Percentiles rank a stretch among this genome's conserved stretches.
Conservation (phyloP, 2,888 invertebrate genomes). For the Scaptomyza tumidula region DNA sequence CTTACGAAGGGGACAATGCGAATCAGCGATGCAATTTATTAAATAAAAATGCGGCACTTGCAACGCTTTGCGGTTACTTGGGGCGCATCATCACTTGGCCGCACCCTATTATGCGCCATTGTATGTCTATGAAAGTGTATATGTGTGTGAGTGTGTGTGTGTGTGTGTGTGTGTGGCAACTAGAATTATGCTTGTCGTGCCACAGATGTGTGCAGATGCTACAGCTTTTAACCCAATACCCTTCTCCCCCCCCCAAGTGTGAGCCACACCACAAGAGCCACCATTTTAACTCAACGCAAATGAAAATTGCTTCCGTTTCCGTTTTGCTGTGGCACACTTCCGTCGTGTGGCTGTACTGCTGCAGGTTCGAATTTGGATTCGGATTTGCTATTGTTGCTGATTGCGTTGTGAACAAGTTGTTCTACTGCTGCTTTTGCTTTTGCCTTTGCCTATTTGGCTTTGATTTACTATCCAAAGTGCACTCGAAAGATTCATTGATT, state of each 20-base stretch:
- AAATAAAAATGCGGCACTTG: conserved; percentile 70
- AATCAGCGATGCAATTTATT: conserved; percentile 63
- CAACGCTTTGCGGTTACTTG: conserved; percentile 68
- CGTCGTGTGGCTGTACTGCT: conserved; percentile 52
- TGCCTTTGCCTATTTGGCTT: conserved; percentile 23
- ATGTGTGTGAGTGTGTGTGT: not conserved
- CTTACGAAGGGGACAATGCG: conserved; percentile 31
- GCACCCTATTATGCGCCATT: conserved; percentile 37
- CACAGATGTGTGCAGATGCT: conserved; percentile 50
- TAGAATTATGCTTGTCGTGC: conserved; percentile 69
- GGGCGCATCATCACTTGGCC: conserved; percentile 25
- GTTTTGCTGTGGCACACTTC: conserved; percentile 62
- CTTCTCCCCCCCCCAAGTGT: conserved; percentile 12
- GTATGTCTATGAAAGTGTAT: conserved; percentile 4
- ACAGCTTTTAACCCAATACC: not conserved
- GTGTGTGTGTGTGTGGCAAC: conserved; percentile 34
- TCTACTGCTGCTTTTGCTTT: conserved; percentile 10
- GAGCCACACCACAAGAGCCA: conserved; percentile 56
- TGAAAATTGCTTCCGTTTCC: conserved; percentile 81
- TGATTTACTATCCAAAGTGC: conserved; percentile 37
- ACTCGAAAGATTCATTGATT: conserved; percentile 31
- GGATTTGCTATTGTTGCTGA: conserved; percentile 72
- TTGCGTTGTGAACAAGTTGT: conserved; percentile 56
- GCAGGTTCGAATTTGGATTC: conserved; percentile 46
- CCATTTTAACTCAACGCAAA: conserved; percentile 72